phyloP scores from a whole-genome alignment of 2,888 invertebrate species.

The Lithophane leautieri region DNA sequence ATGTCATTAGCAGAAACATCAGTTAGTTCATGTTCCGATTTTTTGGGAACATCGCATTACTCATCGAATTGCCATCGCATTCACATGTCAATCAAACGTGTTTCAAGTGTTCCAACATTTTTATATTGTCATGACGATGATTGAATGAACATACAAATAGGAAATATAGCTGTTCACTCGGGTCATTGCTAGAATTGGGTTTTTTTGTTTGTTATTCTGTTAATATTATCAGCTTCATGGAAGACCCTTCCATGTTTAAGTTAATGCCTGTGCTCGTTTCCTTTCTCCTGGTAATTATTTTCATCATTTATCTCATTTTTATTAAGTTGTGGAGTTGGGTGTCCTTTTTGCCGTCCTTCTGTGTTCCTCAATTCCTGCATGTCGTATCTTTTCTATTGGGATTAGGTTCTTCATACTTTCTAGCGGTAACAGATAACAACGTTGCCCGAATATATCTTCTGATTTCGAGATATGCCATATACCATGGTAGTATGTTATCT shows the following conservation, averaged over 20 bases:
- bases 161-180: neutral
- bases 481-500: neutral
- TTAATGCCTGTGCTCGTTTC: neutral
- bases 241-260: neutral
- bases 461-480: neutral
- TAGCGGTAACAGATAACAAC: neutral
- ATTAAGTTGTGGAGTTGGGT: neutral
- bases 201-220: neutral
- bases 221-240: neutral
- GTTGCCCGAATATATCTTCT: neutral
- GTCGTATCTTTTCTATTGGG: neutral
- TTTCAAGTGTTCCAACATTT: slow-evolving; percentile 16
- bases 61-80: slow-evolving; percentile 30
- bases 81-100: slow-evolving; percentile 57
- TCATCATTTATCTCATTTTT: neutral
- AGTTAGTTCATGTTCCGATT: slow-evolving; percentile 3
- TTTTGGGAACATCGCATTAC: slow-evolving; percentile 25
- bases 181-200: neutral
- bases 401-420: neutral
- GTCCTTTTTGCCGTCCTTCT: neutral
- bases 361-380: neutral
- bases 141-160: slow-evolving; percentile 19
- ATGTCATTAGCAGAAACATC: slow-evolving; percentile 4
- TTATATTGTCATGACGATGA: slow-evolving; percentile 27
- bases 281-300: neutral